phyloP scores from a whole-genome alignment of 2,888 invertebrate genomes.

The Lacanobia wlatinum region DNA sequence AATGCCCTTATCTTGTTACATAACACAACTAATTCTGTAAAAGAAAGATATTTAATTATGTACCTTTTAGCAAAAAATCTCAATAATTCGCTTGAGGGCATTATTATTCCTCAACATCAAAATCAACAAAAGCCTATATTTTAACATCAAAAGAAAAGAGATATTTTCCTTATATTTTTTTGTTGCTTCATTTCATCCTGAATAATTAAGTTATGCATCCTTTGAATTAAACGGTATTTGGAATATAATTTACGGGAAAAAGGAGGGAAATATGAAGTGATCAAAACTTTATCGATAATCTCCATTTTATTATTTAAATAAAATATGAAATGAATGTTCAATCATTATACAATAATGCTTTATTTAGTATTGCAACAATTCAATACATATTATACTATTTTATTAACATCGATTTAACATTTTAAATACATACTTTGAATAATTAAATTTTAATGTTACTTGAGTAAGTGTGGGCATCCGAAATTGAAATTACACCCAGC shows the following conservation, averaged over 20 bases:
- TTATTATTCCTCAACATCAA: constrained; percentile 14
- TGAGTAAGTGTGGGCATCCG: constrained; percentile 62
- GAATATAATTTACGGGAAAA: constrained; percentile 1
- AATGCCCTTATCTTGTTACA: neutral
- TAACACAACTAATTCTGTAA: neutral
- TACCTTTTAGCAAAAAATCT: neutral
- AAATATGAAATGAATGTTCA: constrained; percentile 66
- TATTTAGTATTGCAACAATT: constrained; percentile 70
- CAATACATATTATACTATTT: constrained; percentile 68
- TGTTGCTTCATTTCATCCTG: constrained; percentile 11
- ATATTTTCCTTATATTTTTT: constrained; percentile 22
- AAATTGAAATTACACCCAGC: constrained; percentile 72
- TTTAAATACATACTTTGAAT: constrained; percentile 58
- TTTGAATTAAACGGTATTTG: neutral
- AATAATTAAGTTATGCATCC: constrained; percentile 18
- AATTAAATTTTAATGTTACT: constrained; percentile 50
- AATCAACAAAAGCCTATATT: constrained; percentile 4
- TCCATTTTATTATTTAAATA: constrained; percentile 60
- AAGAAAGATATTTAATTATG: neutral
- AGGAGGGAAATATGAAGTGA: constrained; percentile 54
- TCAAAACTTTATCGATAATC: constrained; percentile 51
- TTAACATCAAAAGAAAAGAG: constrained; percentile 1
- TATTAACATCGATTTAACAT: constrained; percentile 68
- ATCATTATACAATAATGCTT: constrained; percentile 68
- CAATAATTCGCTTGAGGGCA: neutral